These are phyloP conservation scores for Spondyliosoma cantharus DNA, from an alignment of 2,797 vertebrate species.

Conservation along the genomic window DNA sequence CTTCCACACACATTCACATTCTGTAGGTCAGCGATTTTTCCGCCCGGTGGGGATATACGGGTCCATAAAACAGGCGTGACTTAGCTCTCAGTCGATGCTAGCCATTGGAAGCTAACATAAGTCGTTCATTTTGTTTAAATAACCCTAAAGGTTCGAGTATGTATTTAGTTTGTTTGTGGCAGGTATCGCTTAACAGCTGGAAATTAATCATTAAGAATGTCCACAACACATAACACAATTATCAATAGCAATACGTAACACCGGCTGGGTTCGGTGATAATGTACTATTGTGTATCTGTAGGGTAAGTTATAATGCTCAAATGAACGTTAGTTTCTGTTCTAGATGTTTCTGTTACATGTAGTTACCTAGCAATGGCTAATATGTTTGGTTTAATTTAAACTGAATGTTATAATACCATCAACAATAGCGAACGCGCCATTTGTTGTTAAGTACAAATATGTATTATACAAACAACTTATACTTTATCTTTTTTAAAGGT, in stretches of 20 bases:
- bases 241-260: neutral
- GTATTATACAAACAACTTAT: too few species aligned
- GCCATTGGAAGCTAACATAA: neutral
- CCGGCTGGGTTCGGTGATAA: neutral
- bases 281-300: neutral
- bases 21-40: neutral
- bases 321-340: too few species aligned
- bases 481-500: neutral
- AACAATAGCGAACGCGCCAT: neutral
- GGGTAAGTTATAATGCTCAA: neutral
- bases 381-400: neutral
- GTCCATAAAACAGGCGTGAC: neutral
- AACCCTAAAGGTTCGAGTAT: accelerated
- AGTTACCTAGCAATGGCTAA: neutral
- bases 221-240: neutral
- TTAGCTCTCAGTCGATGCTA: slow-evolving; percentile 3
- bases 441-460: neutral
- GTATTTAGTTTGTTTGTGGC: neutral
- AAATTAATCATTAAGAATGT: neutral
- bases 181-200: neutral
- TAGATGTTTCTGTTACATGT: neutral
- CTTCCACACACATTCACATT: neutral
- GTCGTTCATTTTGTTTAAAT: neutral
- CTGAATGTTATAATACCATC: neutral
- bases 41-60: neutral